Evolutionary conservation across 2,113 vertebrate species (phyloP), one percentile per base, ranked within the genome.

Genomic region (Alaudala cheleensis): DNA sequence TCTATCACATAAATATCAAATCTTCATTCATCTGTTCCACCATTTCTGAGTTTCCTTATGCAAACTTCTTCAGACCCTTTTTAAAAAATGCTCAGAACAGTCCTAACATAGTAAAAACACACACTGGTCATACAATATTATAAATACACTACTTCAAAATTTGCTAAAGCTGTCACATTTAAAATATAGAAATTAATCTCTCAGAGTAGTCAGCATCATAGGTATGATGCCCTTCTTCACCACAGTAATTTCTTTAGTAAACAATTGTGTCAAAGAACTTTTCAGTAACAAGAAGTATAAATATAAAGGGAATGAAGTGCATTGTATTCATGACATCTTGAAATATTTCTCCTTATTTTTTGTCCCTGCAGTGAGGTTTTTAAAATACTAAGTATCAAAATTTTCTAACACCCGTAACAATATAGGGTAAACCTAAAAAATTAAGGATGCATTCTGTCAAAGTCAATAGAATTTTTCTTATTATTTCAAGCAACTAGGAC

Each of bases 371-470:
- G 28, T 60, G 42, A 44, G 45, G 40, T 82, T 49, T 90, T 80
- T 47, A 42, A 93, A 61, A 72, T 61, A 51, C 45, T 93, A 95
- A 67, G 29, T 6, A 62, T 86, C 64, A 90, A 72, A 92, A 77
- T 76, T 39, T 91, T 96, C 33, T 26, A 79, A 57, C 6, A 80
- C 7, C 39, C 67, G 53, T 69, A 78, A 71, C 10, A 92, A 90
- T 54, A 94, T 4, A 83, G 56, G 49, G 28, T 62, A 87, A 81
- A 94, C 62, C 39, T 34, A 74, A n/a, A 91, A 93, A 96, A 92
- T 82, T 33, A 77, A 73, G 39, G 14, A 56, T 70, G 21, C 39
- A 47, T 78, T 91, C 45, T 86, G 33, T 58, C 64, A 70, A 73
- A 73, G 5, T 78, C 37, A 81, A 22, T 17, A 29, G 26, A 34